Evolutionary conservation across 2,888 invertebrate genomes (phyloP), one percentile per base, ranked within the genome.

Genomic region (Dione vanillae): DNA sequence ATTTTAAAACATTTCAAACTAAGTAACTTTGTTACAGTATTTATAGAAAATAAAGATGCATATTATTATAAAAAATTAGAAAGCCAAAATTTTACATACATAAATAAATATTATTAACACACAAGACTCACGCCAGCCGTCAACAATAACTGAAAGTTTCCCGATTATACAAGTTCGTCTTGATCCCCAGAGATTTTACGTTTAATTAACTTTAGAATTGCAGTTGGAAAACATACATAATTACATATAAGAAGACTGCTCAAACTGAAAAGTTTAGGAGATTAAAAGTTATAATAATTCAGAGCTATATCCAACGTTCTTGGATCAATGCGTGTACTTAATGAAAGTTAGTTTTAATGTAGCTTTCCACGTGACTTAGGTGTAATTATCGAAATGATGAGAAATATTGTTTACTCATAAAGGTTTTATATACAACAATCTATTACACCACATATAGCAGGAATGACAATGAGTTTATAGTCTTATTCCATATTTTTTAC

Each of bases 181-280:
- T 43, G 64, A 64, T 43, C 71, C 43, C 62, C 68, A 71, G 71
- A 69, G 68, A 65, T 71, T 71, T 71, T 65, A 61, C 65, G 68
- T 69, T 71, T 71, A 68, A 71, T 71, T 71, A 65, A 69, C 59
- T 70, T 65, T 65, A 54, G 68, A 51, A 64, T 71, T 67, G 49
- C 67, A 71, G 62, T 71, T 70, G 14, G 14, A 37, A 49, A 64
- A 64, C 64, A 64, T 51, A 64, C 37, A 40, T 64, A 64, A 47
- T 64, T 64, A 64, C 64, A 64, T 40, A 64, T 64, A 51, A 51
- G 70, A 70, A 51, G 45, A 61, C 45, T 43, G 43, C n/a, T 61
- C 27, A 68, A 68, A 69, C 72, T 54, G 56, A 69, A 69, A 72
- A 72, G 69, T 66, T 69, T 43, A 40, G 59, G 54, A 72, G 61